A percentile compares a stretch with the other conserved stretches of the same genome.
phyloP scores from a whole-genome alignment of 2,113 vertebrate genomes.

The Phaetusa simplex region DNA sequence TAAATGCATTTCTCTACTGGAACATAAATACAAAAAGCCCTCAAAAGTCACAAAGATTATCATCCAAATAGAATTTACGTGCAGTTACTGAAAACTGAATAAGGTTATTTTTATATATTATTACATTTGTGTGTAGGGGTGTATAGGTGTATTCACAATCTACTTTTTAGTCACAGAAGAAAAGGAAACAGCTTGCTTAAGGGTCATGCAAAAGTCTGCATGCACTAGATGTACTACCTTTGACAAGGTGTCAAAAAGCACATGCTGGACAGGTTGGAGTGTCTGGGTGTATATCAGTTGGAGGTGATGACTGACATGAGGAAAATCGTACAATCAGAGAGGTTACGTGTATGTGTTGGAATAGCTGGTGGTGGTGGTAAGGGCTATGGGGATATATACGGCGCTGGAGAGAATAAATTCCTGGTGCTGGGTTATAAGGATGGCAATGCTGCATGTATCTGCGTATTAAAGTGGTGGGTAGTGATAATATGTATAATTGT shows the following conservation, averaged over 20 bases:
- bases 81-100: background rate
- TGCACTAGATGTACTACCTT: background rate
- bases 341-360: background rate
- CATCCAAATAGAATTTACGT: background rate
- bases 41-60: background rate
- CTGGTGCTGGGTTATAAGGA: background rate
- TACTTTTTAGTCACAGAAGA: background rate
- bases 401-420: background rate
- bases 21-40: background rate
- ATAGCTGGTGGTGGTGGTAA: background rate
- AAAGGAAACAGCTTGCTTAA: background rate
- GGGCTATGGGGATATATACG: background rate
- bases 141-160: background rate
- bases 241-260: background rate
- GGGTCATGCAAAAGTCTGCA: background rate
- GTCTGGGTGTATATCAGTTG: background rate
- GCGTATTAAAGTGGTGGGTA: slow-evolving; percentile 35
- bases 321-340: background rate
- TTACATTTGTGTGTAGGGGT: background rate
- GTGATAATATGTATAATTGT: slow-evolving; percentile 5
- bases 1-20: background rate
- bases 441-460: background rate
- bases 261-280: background rate
- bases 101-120: background rate
- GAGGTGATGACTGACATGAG: background rate